Base-by-base conservation (phyloP, 1,140 invertebrate genomes). In the Drosophila neocordata region DNA sequence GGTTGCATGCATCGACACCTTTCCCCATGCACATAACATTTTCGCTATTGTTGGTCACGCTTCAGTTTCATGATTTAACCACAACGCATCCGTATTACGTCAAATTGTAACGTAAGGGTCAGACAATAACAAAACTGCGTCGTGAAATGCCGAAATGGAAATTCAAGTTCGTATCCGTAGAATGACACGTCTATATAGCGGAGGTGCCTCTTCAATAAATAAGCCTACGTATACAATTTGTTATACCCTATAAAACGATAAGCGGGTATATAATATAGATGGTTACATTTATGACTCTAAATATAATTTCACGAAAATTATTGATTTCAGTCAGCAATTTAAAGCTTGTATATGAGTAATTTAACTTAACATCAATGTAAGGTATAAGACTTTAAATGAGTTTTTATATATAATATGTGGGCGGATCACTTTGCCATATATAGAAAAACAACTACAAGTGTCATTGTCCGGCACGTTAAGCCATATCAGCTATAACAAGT, bases 101-200 rank as follows among this genome's bases (percentile, higher is more conserved):
- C 63, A 73, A 56, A 60, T 52, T 58, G 31, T 62, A 24, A 73
- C 71, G 69, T 67, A 61, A 67, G 51, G 31, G 27, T 56, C 53
- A 56, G 53, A 56, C 22, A 11, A 56, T 18, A 56, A 35, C 27
- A 31, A 31, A 24, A 72, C 57, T 67, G 58, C 52, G 60, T 53
- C 22, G 63, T 48, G n/a, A 4, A 37, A 35, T 72, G 55, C 69
- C 70, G 72, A 74, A 34, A 20, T 37, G 72, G 63, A 57, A 61
- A 67, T 56, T 71, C 72, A 74, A 74, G 72, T 74, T 74, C 72
- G 72, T 66, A 51, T 52, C 27, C 59, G 52, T 13, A 64, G 72
- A 68, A 68, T 79, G 77, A 79, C 77, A 80, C 78, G 79, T 81
- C 66, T 73, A 59, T 69, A 81, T 60, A 48, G 9, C 11, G 41